Evolutionary conservation across 2,888 invertebrate genomes (phyloP).

Genomic region (Napeogenes inachia): DNA sequence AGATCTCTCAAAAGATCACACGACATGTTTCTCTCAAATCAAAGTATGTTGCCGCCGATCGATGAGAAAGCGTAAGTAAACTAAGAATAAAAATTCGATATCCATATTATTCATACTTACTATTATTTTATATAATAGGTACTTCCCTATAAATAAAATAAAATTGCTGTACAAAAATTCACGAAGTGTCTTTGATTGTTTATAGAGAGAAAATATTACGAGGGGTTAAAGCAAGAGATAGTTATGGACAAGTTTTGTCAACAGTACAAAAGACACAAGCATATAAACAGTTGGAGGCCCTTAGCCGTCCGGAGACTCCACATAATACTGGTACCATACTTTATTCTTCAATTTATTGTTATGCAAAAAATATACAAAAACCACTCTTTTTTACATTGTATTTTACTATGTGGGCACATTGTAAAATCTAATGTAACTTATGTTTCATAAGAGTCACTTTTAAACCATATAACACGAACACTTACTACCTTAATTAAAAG

Average conservation of each 20-base stretch:
- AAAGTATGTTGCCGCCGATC: conserved; percentile 88
- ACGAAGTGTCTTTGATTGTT: conserved; percentile 18
- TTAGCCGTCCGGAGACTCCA: conserved; percentile 56
- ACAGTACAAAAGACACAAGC: conserved; percentile 83
- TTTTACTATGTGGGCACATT: no score
- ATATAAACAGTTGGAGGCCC: conserved; percentile 68
- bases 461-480: no score
- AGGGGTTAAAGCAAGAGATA: conserved; percentile 87
- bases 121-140: no score
- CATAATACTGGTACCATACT: conserved; percentile 52
- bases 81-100: conserved; percentile 13
- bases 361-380: no score
- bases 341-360: not conserved
- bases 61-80: conserved; percentile 88
- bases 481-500: no score
- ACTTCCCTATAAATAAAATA: no score
- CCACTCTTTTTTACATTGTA: no score
- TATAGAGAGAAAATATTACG: conserved; percentile 84
- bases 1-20: conserved; percentile 97
- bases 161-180: no score
- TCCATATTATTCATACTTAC: not conserved
- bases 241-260: conserved; percentile 90
- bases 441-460: no score
- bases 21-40: conserved; percentile 97
- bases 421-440: no score